Evolutionary conservation across 2,797 vertebrate genomes (phyloP), one percentile per base, ranked within the genome.

Genomic region (Dermochelys coriacea): DNA sequence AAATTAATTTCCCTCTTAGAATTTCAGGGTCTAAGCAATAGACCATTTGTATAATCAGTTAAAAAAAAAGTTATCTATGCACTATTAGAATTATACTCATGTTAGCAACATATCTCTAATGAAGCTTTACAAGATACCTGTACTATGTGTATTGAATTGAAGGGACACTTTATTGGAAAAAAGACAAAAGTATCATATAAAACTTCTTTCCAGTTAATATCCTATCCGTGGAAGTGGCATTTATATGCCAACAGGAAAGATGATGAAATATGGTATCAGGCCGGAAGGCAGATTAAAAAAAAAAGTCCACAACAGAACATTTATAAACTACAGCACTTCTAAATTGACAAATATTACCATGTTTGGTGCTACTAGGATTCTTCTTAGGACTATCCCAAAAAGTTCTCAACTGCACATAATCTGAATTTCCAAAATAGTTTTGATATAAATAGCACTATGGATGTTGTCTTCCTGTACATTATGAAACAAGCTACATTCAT

Each of bases 131-230:
- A 68, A 68, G 34, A 68, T 31, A 34, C 6, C 31, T 3, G 5
- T 68, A 68, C n/a, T n/a, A 21, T 11, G 64, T 68, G 18, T 68
- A 68, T 68, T 37, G 15, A 14, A 19, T 19, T 74, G 8, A 3
- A 88, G 54, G 5, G 4, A 81, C 18, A 68, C 21, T 54, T 54
- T 54, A 54, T 54, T 54, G 54, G 21, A 54, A 54, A 54, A 52
- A 54, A 21, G 52, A 52, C 51, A 52, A 21, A 52, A 52, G 6
- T 52, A 52, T 52, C 52, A 88, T 37, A 45, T 5, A 84, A 82
- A 86, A 37, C 5, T 3, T 4, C 37, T n/a, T 80, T 8, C 4
- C 7, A 0, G 0, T 54, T 14, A 9, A 5, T 18, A 52, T 37
- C 34, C 3, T 68, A 11, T 16, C 19, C 77, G 6, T 4, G 11